Base-by-base conservation (phyloP, 2,888 invertebrate genomes). In the Diaphora mendica region DNA sequence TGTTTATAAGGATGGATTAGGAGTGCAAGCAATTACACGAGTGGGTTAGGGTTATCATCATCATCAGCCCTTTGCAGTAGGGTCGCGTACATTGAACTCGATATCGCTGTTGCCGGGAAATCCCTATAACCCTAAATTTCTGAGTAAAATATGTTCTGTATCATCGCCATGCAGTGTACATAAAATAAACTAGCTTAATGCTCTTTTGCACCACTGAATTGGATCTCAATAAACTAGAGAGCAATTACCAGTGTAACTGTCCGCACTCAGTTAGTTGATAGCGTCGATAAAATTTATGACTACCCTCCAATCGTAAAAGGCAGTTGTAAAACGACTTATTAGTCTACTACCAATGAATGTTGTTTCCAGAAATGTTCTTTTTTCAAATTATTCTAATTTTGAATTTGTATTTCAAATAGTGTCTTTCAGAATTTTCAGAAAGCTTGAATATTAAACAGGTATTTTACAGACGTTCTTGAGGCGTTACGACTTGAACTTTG, bases 241-340 rank as follows among this genome's bases (percentile, higher is more conserved):
- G 68, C 71, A 64, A 71, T 71, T 74, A 71, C 62, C 13, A 69
- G n/a, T 55, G 39, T 59, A 59, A 74, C 74, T 74, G 74, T 71
- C 74, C 44, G 13, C 74, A 68, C 70, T 74, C 39, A 64, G 68
- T 75, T 64, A 39, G 20, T 74, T 71, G 64, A 78, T 71, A 66
- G 68, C 42, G 66, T 68, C 74, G 69, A 82, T 82, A 74, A 71
- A 75, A 65, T 82, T 82, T 77, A 82, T 79, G 71, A 67, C 65
- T 42, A 65, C 30, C 76, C 67, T 68, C 71, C 51, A 44, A 70
- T 69, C 73, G 73, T 74, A 77, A 80, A 83, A 62, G 13, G 70
- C 20, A 3, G 8, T 30, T 64, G n/a, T 78, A 75, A 79, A 77
- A 73, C 69, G 48, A 67, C 23, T 59, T 73, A 59, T 73, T 55